A percentile compares a stretch with the other conserved stretches of the same genome.
phyloP scores from a whole-genome alignment of 2,797 vertebrate genomes.

The Clamator glandarius region DNA sequence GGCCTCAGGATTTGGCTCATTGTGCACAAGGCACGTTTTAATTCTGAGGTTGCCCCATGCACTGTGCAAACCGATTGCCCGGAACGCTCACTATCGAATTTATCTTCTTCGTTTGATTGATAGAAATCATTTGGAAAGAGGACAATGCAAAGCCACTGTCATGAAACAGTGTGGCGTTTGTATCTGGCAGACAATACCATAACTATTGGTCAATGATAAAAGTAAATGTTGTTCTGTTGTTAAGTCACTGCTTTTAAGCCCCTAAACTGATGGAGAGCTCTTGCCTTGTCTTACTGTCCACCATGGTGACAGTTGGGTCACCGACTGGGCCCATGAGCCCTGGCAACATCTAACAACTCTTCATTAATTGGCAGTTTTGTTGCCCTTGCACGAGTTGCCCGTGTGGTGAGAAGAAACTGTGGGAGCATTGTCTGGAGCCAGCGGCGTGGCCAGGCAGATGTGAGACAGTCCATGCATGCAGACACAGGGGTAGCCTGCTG shows the following conservation, averaged over 20 bases:
- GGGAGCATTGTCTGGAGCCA: neutral
- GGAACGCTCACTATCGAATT: neutral
- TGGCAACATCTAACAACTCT: slow-evolving; percentile 6
- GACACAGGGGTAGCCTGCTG: neutral
- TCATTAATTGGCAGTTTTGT: slow-evolving; percentile 40
- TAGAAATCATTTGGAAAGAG: neutral
- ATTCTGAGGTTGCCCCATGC: neutral
- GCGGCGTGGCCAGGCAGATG: neutral
- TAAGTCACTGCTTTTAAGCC: slow-evolving; percentile 58
- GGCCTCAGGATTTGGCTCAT: neutral
- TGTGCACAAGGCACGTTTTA: neutral
- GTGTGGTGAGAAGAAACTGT: neutral
- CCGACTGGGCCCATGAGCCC: slow-evolving; percentile 15
- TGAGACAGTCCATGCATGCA: rapidly evolving
- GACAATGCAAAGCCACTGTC: slow-evolving; percentile 23
- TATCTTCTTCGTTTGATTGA: neutral
- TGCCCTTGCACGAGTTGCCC: neutral
- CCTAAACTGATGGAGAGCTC: slow-evolving; percentile 51
- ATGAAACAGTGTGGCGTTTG: slow-evolving; percentile 55
- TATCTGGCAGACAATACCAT: slow-evolving; percentile 26
- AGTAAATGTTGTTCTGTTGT: slow-evolving; percentile 47
- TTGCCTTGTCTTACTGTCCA: slow-evolving; percentile 50
- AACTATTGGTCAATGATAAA: slow-evolving; percentile 26
- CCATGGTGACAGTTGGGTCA: slow-evolving; percentile 57
- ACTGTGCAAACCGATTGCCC: neutral